Conservation (phyloP, 1,140 invertebrate genomes). For the Cheumatopsyche charites region DNA sequence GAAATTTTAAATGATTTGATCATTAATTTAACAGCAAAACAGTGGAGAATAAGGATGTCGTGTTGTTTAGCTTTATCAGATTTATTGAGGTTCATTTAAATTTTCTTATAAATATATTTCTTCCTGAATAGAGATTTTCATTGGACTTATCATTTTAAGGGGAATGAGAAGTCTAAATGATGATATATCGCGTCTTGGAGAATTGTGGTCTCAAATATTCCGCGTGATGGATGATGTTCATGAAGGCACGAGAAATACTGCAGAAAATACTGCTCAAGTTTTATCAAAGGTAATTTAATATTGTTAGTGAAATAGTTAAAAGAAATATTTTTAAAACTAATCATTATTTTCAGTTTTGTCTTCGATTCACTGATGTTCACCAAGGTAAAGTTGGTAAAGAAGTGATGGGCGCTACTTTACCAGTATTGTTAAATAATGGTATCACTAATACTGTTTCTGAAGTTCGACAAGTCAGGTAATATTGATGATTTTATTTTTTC, state of each 20-base stretch:
- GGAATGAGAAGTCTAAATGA: slow-evolving; percentile 55
- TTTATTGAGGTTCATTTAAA: slow-evolving; percentile 65
- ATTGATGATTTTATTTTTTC: no score
- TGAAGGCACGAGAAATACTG: slow-evolving; percentile 82
- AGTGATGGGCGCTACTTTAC: slow-evolving; percentile 77
- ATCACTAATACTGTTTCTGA: slow-evolving; percentile 78
- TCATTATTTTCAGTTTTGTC: slow-evolving; percentile 67
- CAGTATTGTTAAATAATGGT: slow-evolving; percentile 79
- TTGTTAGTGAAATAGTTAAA: not conserved
- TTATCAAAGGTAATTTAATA: slow-evolving; percentile 72
- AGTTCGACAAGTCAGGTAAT: slow-evolving; percentile 75
- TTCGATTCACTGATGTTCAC: slow-evolving; percentile 75
- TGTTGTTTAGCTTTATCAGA: slow-evolving; percentile 87
- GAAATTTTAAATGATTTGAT: slow-evolving; percentile 84
- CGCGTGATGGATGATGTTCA: slow-evolving; percentile 94
- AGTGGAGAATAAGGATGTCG: slow-evolving; percentile 90
- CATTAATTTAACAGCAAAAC: slow-evolving; percentile 78
- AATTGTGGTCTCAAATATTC: slow-evolving; percentile 84
- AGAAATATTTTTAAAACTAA: slow-evolving; percentile 36
- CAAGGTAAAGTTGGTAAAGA: slow-evolving; percentile 81
- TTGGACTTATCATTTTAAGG: slow-evolving; percentile 43
- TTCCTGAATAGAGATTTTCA: not conserved
- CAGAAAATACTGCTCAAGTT: slow-evolving; percentile 75
- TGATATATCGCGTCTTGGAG: slow-evolving; percentile 63
- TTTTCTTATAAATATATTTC: not conserved